Percentiles rank a stretch among this genome's conserved stretches.
These are phyloP conservation scores for Chaetodon trifasciatus DNA, from an alignment of 2,797 vertebrate species.

Conservation along the genomic window DNA sequence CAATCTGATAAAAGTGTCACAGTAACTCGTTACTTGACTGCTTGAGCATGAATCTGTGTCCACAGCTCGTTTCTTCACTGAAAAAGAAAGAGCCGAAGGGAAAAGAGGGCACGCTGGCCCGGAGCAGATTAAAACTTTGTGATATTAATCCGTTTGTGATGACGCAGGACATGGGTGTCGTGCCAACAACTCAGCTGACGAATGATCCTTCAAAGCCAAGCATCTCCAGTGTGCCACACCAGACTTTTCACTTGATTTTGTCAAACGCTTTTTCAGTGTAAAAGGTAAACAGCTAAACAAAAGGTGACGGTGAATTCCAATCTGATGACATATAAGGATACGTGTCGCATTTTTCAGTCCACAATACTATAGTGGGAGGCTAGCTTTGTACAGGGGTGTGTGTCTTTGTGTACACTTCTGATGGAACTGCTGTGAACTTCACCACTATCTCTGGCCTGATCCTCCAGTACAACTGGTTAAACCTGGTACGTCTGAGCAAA, in stretches of 20 bases:
- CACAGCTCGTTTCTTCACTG: neutral
- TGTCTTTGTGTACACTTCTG: neutral
- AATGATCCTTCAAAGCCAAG: neutral
- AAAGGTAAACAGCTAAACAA: neutral
- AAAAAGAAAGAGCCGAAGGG: neutral
- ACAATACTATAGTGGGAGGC: neutral
- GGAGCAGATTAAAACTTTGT: neutral
- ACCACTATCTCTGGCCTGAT: neutral
- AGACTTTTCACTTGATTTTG: neutral
- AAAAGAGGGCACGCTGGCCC: no score
- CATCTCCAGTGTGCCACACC: neutral
- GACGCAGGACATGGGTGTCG: neutral
- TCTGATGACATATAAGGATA: neutral
- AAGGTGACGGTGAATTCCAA: neutral
- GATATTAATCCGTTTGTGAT: neutral
- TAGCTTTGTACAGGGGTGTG: neutral
- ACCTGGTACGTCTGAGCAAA: neutral
- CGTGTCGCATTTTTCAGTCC: neutral
- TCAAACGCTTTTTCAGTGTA: neutral
- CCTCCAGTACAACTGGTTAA: slow-evolving; percentile 11
- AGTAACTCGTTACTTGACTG: neutral
- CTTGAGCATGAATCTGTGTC: neutral
- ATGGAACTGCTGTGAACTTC: neutral
- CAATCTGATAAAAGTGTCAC: neutral
- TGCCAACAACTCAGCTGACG: neutral